Evolutionary conservation across 1,140 invertebrate genomes (phyloP).

Genomic region (Formica selysi): DNA sequence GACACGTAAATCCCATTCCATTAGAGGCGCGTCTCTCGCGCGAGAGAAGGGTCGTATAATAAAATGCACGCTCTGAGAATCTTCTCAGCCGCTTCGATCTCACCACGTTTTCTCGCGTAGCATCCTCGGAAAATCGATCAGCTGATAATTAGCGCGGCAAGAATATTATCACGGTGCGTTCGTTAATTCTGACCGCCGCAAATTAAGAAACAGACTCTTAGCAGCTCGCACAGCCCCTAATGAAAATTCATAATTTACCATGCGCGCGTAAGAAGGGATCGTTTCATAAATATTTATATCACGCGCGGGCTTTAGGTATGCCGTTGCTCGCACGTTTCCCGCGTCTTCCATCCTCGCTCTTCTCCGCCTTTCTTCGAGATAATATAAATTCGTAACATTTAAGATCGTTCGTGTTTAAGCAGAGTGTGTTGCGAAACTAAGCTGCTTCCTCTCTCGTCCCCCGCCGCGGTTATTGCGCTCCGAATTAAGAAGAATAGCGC

Average conservation of each 20-base stretch:
- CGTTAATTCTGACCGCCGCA: constrained; percentile 33
- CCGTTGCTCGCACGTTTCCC: neutral
- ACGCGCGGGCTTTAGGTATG: constrained; percentile 1
- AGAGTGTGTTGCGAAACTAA: neutral
- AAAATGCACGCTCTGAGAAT: constrained; percentile 57
- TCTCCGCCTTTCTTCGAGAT: neutral
- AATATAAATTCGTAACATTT: constrained; percentile 44
- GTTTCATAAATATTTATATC: constrained; percentile 58
- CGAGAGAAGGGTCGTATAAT: constrained; percentile 55
- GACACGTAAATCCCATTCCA: constrained; percentile 75
- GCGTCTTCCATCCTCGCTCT: too few relatives aligned
- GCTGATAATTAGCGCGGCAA: constrained; percentile 41
- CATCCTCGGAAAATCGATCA: neutral
- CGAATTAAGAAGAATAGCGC: constrained; percentile 48
- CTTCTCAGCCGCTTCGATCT: constrained; percentile 48
- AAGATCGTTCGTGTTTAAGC: constrained; percentile 43
- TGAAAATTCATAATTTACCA: constrained; percentile 56
- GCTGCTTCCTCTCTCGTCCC: neutral
- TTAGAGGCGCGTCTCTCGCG: constrained; percentile 47
- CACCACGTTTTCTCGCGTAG: neutral
- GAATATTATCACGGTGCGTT: constrained; percentile 23
- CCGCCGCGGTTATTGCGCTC: constrained; percentile 42
- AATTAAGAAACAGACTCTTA: constrained; percentile 57
- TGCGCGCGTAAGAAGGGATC: neutral
- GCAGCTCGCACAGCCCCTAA: constrained; percentile 16